Evolutionary conservation across 2,888 invertebrate species (phyloP).

Genomic region (Amblyteles armatorius): DNA sequence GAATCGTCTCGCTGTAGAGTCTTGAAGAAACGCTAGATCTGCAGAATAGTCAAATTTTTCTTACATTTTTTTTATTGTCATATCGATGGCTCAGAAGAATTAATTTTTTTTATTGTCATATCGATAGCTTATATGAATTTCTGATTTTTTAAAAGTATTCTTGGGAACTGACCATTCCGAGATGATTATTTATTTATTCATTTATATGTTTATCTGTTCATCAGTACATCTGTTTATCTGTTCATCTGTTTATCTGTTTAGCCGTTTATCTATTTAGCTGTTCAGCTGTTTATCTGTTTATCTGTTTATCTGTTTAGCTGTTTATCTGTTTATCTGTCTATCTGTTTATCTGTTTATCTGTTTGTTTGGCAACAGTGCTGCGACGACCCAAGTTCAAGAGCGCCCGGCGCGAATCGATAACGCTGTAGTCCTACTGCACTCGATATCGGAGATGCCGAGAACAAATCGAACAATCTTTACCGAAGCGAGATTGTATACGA

Average conservation of each 20-base stretch:
- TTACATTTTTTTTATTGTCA: not conserved
- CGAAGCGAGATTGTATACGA: not conserved
- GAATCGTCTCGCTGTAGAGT: too few relatives aligned
- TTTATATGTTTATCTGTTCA: not conserved
- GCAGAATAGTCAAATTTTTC: not conserved
- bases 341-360: not conserved
- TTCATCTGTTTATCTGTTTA: not conserved
- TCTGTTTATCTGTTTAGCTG: not conserved
- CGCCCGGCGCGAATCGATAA: not conserved
- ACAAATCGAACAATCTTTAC: not conserved
- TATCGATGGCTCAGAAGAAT: too few relatives aligned
- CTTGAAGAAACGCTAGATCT: not conserved
- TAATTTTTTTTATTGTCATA: too few relatives aligned
- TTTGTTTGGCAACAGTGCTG: not conserved
- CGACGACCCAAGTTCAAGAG: not conserved
- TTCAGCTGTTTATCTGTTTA: not conserved
- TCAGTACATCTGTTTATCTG: not conserved
- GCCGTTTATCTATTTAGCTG: not conserved
- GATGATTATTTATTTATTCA: not conserved
- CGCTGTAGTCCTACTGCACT: not conserved
- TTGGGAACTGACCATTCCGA: too few relatives aligned
- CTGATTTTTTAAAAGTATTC: too few relatives aligned
- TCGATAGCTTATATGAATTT: too few relatives aligned
- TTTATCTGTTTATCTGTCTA: too few relatives aligned
- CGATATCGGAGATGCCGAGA: not conserved